Evolutionary conservation across 1,140 invertebrate genomes (phyloP).

Genomic region (Globodera ellingtonae): DNA sequence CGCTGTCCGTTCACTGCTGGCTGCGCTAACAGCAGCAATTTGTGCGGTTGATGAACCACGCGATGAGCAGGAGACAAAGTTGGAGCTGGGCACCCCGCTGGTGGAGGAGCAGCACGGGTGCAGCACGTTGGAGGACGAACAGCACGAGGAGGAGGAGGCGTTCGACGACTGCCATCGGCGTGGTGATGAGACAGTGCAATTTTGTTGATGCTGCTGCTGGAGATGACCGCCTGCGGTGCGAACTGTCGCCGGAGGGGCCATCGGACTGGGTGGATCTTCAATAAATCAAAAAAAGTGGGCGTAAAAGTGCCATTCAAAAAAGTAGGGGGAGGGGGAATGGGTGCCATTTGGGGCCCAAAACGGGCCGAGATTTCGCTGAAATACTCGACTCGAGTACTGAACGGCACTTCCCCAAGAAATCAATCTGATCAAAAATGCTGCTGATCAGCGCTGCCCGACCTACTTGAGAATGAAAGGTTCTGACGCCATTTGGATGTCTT

Average conservation of each 20-base stretch:
- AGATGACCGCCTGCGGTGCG: no score
- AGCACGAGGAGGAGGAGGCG: slow-evolving; percentile 37
- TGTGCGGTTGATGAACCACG: background rate
- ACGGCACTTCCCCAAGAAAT: no score
- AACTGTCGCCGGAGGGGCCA: background rate
- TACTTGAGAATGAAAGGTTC: slow-evolving; percentile 44
- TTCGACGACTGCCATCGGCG: slow-evolving; percentile 27
- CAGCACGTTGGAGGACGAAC: slow-evolving; percentile 33
- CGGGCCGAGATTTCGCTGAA: no score
- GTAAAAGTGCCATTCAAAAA: background rate
- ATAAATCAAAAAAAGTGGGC: background rate
- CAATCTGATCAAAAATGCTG: no score
- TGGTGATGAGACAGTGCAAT: slow-evolving; percentile 14
- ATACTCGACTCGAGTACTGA: no score
- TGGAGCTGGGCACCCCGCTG: slow-evolving; percentile 16
- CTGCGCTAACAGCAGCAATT: background rate
- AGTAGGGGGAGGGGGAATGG: no score
- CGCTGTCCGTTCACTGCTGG: background rate
- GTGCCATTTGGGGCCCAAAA: no score
- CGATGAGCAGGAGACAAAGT: slow-evolving; percentile 11
- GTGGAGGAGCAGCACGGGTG: slow-evolving; percentile 3
- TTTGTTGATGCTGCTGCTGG: slow-evolving; percentile 4
- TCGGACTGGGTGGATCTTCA: background rate
- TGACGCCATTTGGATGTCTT: slow-evolving; percentile 49
- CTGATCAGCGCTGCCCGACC: background rate